phyloP scores from a whole-genome alignment of 2,888 invertebrate species.

The Camptogramma bilineatum region DNA sequence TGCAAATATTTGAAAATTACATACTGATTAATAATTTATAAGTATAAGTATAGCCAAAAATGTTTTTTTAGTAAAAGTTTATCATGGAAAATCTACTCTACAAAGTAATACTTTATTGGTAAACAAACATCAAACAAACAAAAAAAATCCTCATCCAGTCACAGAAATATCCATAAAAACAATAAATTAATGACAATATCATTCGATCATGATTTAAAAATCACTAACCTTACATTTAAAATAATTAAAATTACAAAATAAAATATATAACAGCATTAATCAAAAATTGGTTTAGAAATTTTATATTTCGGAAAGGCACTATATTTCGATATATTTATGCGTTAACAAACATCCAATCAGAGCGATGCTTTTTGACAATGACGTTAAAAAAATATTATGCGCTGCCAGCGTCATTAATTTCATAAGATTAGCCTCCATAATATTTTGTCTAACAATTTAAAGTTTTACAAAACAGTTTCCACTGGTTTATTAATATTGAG shows the following conservation, averaged over 20 bases:
- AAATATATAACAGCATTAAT: too few relatives aligned
- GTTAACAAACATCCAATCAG: too few relatives aligned
- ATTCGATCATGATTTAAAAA: conserved; percentile 21
- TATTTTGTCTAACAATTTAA: too few relatives aligned
- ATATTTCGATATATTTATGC: too few relatives aligned
- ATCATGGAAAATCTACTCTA: conserved; percentile 57
- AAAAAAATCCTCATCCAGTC: conserved; percentile 8
- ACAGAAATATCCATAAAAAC: conserved; percentile 5
- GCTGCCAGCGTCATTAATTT: too few relatives aligned
- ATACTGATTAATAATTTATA: conserved; percentile 43
- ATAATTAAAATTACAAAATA: background rate
- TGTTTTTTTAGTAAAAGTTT: conserved; percentile 24
- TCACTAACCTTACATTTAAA: conserved; percentile 28
- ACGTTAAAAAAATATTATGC: too few relatives aligned
- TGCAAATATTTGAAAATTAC: conserved; percentile 23
- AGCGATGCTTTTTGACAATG: too few relatives aligned
- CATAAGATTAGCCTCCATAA: too few relatives aligned
- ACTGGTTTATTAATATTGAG: too few relatives aligned
- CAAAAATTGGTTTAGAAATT: too few relatives aligned
- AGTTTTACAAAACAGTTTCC: too few relatives aligned
- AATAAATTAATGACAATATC: conserved; percentile 17
- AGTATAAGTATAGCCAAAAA: conserved; percentile 13
- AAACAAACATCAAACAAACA: conserved; percentile 48
- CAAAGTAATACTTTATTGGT: conserved; percentile 70
- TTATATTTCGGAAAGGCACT: too few relatives aligned